Conservation (phyloP, 2,888 invertebrate genomes). For the Lepetodrilus schrolli region DNA sequence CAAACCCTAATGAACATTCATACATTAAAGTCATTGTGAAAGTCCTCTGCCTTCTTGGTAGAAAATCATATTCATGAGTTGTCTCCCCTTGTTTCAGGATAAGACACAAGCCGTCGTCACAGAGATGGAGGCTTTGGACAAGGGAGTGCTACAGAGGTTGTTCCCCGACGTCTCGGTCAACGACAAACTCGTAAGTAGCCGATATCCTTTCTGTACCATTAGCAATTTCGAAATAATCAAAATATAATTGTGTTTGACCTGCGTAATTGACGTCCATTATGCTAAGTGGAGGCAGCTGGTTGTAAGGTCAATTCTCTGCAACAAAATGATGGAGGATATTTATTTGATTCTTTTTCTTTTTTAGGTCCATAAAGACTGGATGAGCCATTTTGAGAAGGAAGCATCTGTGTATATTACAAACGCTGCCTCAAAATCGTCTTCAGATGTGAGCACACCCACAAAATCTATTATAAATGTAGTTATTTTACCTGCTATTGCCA, state of each 20-base stretch:
- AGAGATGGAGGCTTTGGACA: conserved; percentile 56
- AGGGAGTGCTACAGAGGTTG: conserved; percentile 59
- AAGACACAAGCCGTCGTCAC: conserved; percentile 41
- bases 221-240: too few species aligned
- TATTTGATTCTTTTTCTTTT: conserved; percentile 27
- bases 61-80: neutral
- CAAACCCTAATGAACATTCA: too few species aligned
- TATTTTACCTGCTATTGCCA: too few species aligned
- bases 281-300: too few species aligned
- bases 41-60: neutral
- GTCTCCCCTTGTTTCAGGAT: too few species aligned
- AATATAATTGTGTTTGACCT: neutral
- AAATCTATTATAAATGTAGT: too few species aligned
- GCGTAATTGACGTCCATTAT: too few species aligned
- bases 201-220: too few species aligned
- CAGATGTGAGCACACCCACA: conserved; percentile 16
- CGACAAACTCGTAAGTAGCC: conserved; percentile 50
- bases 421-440: conserved; percentile 29
- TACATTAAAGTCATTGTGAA: too few species aligned
- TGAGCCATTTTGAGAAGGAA: conserved; percentile 63
- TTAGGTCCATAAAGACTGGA: conserved; percentile 67
- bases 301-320: too few species aligned
- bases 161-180: conserved; percentile 61
- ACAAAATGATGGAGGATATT: conserved; percentile 5
- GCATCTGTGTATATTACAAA: conserved; percentile 47